Evolutionary conservation across 1,140 invertebrate genomes (phyloP).

Genomic region (Nymphalis io): DNA sequence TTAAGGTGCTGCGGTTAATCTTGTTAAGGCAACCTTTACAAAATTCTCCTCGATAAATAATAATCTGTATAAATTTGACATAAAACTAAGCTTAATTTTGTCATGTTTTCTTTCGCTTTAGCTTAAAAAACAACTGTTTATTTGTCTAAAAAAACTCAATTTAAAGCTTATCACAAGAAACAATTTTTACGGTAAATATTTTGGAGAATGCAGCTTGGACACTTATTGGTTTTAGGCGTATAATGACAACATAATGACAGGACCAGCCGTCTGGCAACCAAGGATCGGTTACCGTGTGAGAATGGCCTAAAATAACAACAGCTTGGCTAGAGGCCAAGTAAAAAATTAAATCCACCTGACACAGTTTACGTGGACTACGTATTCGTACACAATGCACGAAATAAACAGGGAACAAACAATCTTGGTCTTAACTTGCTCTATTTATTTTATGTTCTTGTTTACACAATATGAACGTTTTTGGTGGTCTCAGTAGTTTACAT

Average conservation of each 20-base stretch:
- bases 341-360: constrained; percentile 63
- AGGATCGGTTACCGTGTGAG: constrained; percentile 29
- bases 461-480: constrained; percentile 24
- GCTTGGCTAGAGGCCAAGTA: constrained; percentile 55
- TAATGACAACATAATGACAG: constrained; percentile 29
- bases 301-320: constrained; percentile 56
- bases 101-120: no score
- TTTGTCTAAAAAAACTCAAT: no score
- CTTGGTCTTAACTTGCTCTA: constrained; percentile 37
- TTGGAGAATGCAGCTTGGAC: no score
- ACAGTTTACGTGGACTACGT: constrained; percentile 40
- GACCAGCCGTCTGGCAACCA: constrained; percentile 19
- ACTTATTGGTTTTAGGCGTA: constrained; percentile 16
- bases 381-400: constrained; percentile 36
- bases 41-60: background rate
- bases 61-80: no score
- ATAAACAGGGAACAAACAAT: constrained; percentile 37
- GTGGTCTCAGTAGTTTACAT: constrained; percentile 8
- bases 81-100: no score
- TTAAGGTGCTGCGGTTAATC: background rate
- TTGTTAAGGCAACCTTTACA: background rate
- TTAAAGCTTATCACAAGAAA: no score
- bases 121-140: no score
- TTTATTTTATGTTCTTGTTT: constrained; percentile 38
- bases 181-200: no score